These are phyloP conservation scores for Callipepla squamata DNA, from an alignment of 2,113 vertebrate species.

Conservation along the genomic window DNA sequence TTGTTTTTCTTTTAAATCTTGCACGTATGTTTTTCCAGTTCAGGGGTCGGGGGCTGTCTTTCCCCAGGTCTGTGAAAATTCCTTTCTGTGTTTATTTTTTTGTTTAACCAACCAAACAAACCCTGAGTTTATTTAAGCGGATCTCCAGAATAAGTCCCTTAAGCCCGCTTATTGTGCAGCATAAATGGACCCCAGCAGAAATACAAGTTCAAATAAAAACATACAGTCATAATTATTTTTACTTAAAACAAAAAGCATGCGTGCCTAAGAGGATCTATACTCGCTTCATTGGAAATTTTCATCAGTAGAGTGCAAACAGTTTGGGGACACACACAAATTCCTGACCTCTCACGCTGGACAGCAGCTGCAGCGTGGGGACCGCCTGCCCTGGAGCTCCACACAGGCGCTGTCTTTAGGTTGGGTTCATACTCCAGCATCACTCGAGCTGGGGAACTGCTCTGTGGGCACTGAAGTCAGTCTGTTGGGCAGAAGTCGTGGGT, in stretches of 20 bases:
- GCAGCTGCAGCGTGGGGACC: background rate
- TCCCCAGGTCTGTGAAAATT: background rate
- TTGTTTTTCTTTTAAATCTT: background rate
- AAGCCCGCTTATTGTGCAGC: background rate
- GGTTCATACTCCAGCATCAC: background rate
- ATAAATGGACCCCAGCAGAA: constrained; percentile 9
- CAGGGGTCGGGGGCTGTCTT: background rate
- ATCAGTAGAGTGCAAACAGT: background rate
- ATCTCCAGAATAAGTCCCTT: constrained; percentile 9
- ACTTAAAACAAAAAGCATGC: accelerated
- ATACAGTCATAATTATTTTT: background rate
- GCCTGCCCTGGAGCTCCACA: background rate
- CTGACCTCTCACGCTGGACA: background rate
- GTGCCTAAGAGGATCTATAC: background rate
- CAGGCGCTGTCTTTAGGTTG: background rate
- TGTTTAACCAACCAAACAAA: background rate
- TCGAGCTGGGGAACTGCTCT: background rate
- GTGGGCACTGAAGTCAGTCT: background rate
- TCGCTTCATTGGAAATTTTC: background rate
- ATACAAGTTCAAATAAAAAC: background rate
- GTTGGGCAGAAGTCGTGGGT: background rate
- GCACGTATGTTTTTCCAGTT: background rate
- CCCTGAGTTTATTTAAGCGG: background rate
- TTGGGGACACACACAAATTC: background rate
- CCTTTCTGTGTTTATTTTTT: background rate